A percentile compares a stretch with the other conserved stretches of the same genome.
These are phyloP conservation scores for Tetranychus truncatus DNA, from an alignment of 2,888 invertebrate genomes.

Conservation along the genomic window DNA sequence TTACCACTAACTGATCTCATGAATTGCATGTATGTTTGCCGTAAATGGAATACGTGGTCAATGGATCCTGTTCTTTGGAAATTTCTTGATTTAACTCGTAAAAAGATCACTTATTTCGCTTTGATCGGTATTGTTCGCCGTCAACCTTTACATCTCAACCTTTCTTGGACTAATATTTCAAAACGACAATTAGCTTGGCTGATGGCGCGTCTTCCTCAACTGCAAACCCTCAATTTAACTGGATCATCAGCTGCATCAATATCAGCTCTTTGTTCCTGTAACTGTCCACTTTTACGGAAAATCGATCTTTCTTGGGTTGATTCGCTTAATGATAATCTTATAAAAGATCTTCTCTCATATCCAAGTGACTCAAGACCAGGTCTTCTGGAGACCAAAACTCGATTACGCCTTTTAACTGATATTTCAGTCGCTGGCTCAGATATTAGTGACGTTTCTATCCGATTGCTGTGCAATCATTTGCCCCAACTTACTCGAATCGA, in stretches of 20 bases:
- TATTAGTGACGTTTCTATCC: slow-evolving; percentile 66
- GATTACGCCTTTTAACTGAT: slow-evolving; percentile 54
- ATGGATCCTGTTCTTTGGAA: slow-evolving; percentile 69
- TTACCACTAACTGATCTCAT: slow-evolving; percentile 40
- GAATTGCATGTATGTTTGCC: slow-evolving; percentile 52
- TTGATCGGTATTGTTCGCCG: slow-evolving; percentile 65
- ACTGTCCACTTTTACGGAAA: slow-evolving; percentile 52
- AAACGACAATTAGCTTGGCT: slow-evolving; percentile 78
- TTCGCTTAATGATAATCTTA: slow-evolving; percentile 60
- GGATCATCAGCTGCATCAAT: slow-evolving; percentile 37
- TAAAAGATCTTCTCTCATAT: slow-evolving; percentile 65
- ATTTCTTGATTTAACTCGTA: slow-evolving; percentile 54
- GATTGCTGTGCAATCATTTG: slow-evolving; percentile 32
- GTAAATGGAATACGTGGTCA: slow-evolving; percentile 63
- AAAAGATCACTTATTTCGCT: slow-evolving; percentile 39
- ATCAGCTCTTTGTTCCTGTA: slow-evolving; percentile 38
- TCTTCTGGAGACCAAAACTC: slow-evolving; percentile 48
- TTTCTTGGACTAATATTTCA: slow-evolving; percentile 74
- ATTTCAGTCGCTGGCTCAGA: slow-evolving; percentile 54
- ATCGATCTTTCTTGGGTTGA: slow-evolving; percentile 71
- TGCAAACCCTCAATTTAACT: slow-evolving; percentile 58
- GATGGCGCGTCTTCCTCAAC: slow-evolving; percentile 61
- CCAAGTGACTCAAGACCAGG: slow-evolving; percentile 63
- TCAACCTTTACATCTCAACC: slow-evolving; percentile 61
- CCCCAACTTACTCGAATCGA: slow-evolving; percentile 48